Evolutionary conservation across 2,888 invertebrate genomes (phyloP), one percentile per base, ranked within the genome.

Genomic region (Oegoconia quadripuncta): DNA sequence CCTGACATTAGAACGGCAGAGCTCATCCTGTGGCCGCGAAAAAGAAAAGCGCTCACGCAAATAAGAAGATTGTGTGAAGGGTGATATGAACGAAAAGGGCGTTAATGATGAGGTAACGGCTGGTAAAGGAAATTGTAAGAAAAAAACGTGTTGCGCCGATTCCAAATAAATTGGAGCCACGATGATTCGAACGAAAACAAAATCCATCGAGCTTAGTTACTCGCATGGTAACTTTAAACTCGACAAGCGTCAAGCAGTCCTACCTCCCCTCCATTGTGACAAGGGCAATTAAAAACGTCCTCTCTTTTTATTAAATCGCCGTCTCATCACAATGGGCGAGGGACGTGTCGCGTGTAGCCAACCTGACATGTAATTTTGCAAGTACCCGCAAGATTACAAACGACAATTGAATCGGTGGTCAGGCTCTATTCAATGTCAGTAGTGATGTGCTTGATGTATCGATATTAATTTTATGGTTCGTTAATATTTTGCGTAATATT

Each of bases 341-440:
- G 14, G 47, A 38, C 42, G 38, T 27, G 34, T 65, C 53, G 65
- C 65, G 64, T 65, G 65, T 42, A 17, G 30, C 48, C 51, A 53
- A 51, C 58, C 48, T 50, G 52, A 51, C 58, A 53, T 58, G 57
- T 61, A 59, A 65, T 65, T 64, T 64, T 46, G 47, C 56, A 55
- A 53, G 56, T 55, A 53, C 41, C 34, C 31, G 49, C 51, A 48
- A 53, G n/a, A n/a, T n/a, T n/a, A n/a, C n/a, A n/a, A n/a, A n/a
- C n/a, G 46, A 50, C 55, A 54, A 59, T 64, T 55, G 64, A 30
- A 23, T 17, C 16, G 29, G 28, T 30, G 29, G 29, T 30, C 17
- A 17, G 16, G 17, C 29, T 17, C 17, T n/a, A 11, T 30, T 53
- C 58, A 64, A 62, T 64, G 64, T 55, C 64, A 62, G 52, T 51